Percentiles rank a stretch among this genome's conserved stretches.
phyloP scores from a whole-genome alignment of 2,888 invertebrate genomes.

The Archips xylosteana region DNA sequence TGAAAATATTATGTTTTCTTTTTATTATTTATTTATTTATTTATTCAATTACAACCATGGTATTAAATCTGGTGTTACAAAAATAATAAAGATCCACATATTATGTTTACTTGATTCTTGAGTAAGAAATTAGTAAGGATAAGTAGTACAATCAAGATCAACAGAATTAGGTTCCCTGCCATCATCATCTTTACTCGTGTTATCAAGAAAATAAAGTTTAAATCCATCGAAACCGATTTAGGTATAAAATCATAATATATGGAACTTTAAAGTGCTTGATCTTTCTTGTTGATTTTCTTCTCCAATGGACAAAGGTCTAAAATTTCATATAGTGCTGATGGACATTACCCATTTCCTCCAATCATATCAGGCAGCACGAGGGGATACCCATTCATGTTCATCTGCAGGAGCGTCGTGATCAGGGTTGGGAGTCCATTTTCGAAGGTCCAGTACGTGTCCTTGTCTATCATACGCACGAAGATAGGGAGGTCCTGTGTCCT shows the following conservation, averaged over 20 bases:
- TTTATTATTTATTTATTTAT: too few species aligned
- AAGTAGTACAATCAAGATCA: too few species aligned
- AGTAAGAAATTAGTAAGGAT: too few species aligned
- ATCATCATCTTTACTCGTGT: too few species aligned
- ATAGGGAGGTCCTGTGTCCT: constrained; percentile 88
- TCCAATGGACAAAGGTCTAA: too few species aligned
- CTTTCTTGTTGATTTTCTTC: not conserved
- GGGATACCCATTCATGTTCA: constrained; percentile 87
- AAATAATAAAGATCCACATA: too few species aligned
- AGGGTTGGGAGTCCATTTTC: constrained; percentile 89
- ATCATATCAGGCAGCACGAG: constrained; percentile 93
- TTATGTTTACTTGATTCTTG: not conserved
- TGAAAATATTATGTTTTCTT: not conserved
- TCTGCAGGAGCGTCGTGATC: constrained; percentile 89
- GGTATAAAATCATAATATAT: too few species aligned
- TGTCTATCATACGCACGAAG: constrained; percentile 91
- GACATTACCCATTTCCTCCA: constrained; percentile 85
- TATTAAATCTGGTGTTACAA: too few species aligned
- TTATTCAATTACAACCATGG: too few species aligned
- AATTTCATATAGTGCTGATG: not conserved
- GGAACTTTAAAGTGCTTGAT: not conserved
- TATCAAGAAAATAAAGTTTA: too few species aligned
- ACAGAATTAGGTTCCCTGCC: too few species aligned
- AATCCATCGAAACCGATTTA: too few species aligned
- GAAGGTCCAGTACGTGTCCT: constrained; percentile 88